Conservation (phyloP, 1,140 invertebrate genomes). For the Diprion similis region DNA sequence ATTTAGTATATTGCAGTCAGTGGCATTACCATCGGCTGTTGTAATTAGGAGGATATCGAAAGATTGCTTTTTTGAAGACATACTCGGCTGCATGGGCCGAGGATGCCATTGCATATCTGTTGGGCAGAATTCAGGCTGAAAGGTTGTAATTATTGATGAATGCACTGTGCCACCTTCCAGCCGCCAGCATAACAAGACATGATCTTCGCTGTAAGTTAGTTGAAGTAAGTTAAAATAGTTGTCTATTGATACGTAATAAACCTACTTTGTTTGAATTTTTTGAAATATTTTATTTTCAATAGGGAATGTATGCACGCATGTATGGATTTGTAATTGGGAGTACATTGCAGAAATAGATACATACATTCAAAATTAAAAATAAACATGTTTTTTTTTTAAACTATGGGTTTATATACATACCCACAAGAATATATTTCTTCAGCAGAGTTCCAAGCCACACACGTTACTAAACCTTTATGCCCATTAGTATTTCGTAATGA, state of each 20-base stretch:
- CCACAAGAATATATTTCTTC: slow-evolving; percentile 92
- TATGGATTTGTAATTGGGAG: neutral
- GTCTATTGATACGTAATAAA: too few species aligned
- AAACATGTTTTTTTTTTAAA: slow-evolving; percentile 17
- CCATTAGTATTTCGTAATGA: slow-evolving; percentile 73
- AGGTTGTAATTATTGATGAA: slow-evolving; percentile 75
- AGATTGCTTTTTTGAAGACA: slow-evolving; percentile 70
- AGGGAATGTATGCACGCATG: slow-evolving; percentile 9
- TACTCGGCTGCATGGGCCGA: slow-evolving; percentile 34
- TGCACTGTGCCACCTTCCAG: slow-evolving; percentile 74
- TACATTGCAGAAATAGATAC: slow-evolving; percentile 11
- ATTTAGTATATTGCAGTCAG: slow-evolving; percentile 16
- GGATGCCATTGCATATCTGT: slow-evolving; percentile 83
- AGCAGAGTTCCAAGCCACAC: slow-evolving; percentile 89
- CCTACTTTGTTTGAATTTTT: neutral
- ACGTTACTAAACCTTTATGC: slow-evolving; percentile 80
- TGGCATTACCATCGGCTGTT: slow-evolving; percentile 79
- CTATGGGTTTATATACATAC: slow-evolving; percentile 58
- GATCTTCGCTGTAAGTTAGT: slow-evolving; percentile 79
- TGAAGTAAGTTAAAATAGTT: slow-evolving; percentile 17
- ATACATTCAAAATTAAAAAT: slow-evolving; percentile 15
- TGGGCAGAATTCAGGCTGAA: slow-evolving; percentile 85
- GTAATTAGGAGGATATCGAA: slow-evolving; percentile 87
- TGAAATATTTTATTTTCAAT: slow-evolving; percentile 13
- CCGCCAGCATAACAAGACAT: slow-evolving; percentile 89